Evolutionary conservation across 1,140 invertebrate species (phyloP).

Genomic region (Drosophila pallidifrons): DNA sequence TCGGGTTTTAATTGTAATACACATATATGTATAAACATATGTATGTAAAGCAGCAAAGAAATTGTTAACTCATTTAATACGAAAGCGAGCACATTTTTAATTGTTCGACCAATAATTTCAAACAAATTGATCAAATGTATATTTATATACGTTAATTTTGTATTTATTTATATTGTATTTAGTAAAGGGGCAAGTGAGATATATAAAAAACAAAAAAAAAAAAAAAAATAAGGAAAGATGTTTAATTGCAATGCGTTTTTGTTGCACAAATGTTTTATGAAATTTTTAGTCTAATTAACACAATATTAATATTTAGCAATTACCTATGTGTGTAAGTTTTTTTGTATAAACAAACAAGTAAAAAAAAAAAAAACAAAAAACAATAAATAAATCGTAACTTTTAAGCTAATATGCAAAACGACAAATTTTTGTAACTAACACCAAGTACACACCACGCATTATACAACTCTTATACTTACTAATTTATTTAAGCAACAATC

Average conservation of each 20-base stretch:
- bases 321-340: slow-evolving; percentile 55
- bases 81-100: slow-evolving; percentile 40
- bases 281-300: slow-evolving; percentile 74
- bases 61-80: slow-evolving; percentile 60
- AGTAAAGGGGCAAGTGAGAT: slow-evolving; percentile 41
- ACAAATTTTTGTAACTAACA: slow-evolving; percentile 78
- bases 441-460: slow-evolving; percentile 63
- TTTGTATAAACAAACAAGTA: slow-evolving; percentile 61
- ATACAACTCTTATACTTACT: slow-evolving; percentile 52
- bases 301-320: slow-evolving; percentile 64
- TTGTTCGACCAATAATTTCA: slow-evolving; percentile 69
- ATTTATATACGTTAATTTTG: slow-evolving; percentile 69
- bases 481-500: slow-evolving; percentile 72
- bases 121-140: slow-evolving; percentile 70
- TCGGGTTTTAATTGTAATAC: slow-evolving; percentile 62
- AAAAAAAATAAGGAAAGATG: slow-evolving; percentile 1
- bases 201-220: neutral
- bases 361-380: slow-evolving; percentile 36
- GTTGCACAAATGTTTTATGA: slow-evolving; percentile 79
- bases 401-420: slow-evolving; percentile 44
- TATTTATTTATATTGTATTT: slow-evolving; percentile 59
- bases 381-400: slow-evolving; percentile 41
- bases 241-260: slow-evolving; percentile 79
- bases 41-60: slow-evolving; percentile 40
- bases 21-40: slow-evolving; percentile 36